Evolutionary conservation across 2,797 vertebrate species (phyloP), one percentile per base, ranked within the genome.

Genomic region (Gadopsis bispinosus): DNA sequence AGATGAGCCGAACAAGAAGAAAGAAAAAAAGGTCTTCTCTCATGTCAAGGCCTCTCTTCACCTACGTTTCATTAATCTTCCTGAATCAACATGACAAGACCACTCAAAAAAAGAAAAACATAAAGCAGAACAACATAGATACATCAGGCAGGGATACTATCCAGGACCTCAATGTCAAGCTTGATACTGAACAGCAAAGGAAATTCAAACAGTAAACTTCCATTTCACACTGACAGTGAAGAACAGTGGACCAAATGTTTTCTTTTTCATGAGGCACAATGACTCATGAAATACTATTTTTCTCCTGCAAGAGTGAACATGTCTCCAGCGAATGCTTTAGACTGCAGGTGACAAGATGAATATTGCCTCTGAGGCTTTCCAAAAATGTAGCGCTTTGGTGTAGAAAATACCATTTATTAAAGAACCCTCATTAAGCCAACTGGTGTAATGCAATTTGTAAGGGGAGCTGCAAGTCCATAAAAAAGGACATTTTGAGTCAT

Each of bases 161-260:
- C 63, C 69, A 80, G 66, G 45, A 54, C 17, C 61, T 74, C 2
- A n/a, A 10, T 33, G 60, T 68, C 75, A 61, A 64, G 48, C 22
- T 20, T 75, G 84, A 86, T 58, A 56, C 65, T 64, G 54, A 68
- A 59, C 81, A 77, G 75, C 20, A 41, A 70, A 48, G 11, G 5
- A 72, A 80, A 66, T 26, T 73, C 41, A 78, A 81, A 73, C 50
- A 41, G 19, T 41, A 79, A 80, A 72, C 53, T 35, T 78, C 62
- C 45, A 69, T 73, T 84, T 71, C 22, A 67, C 66, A 63, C 26
- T 16, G 53, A 75, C 69, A 63, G 10, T 51, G 61, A 77, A 53
- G 8, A 69, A 69, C 12, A 54, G 64, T 41, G 71, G 37, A 64
- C 17, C 17, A n/a, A 54, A 20, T 59, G 45, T 41, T 58, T 37